phyloP scores from a whole-genome alignment of 2,797 vertebrate genomes.

The Muraenolepis orangiensis region DNA sequence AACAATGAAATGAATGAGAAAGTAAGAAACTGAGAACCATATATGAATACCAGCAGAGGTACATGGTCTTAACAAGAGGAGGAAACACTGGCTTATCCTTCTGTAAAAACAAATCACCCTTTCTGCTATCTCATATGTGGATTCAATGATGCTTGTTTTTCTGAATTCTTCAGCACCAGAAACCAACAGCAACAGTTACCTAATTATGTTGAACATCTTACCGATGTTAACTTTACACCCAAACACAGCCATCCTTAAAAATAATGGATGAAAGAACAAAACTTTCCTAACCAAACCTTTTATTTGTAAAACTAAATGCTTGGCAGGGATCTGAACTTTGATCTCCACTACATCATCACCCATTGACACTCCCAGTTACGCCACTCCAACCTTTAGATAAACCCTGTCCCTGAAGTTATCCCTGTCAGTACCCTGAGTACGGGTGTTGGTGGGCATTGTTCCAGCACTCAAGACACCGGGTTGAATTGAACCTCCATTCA shows the following conservation, averaged over 20 bases:
- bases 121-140: not conserved
- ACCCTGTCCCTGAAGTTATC: not conserved
- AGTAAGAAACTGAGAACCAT: constrained; percentile 24
- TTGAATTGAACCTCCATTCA: not conserved
- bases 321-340: not conserved
- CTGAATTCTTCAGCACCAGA: not conserved
- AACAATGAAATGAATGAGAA: constrained; percentile 14
- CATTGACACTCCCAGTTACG: too few relatives aligned
- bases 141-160: not conserved
- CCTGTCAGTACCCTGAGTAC: not conserved
- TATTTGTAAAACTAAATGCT: not conserved
- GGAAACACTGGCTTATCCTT: not conserved
- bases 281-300: not conserved
- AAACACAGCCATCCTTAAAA: not conserved
- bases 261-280: not conserved
- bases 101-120: not conserved
- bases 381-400: not conserved
- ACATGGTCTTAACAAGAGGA: not conserved
- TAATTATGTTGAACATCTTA: too few relatives aligned
- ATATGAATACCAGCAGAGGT: not conserved
- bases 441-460: not conserved
- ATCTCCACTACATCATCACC: too few relatives aligned
- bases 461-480: too few relatives aligned
- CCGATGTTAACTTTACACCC: too few relatives aligned
- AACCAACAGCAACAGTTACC: too few relatives aligned